A percentile compares a stretch with the other conserved stretches of the same genome.
Evolutionary conservation across 2,797 vertebrate genomes (phyloP).

Genomic region (Melanotaenia pygmaea): DNA sequence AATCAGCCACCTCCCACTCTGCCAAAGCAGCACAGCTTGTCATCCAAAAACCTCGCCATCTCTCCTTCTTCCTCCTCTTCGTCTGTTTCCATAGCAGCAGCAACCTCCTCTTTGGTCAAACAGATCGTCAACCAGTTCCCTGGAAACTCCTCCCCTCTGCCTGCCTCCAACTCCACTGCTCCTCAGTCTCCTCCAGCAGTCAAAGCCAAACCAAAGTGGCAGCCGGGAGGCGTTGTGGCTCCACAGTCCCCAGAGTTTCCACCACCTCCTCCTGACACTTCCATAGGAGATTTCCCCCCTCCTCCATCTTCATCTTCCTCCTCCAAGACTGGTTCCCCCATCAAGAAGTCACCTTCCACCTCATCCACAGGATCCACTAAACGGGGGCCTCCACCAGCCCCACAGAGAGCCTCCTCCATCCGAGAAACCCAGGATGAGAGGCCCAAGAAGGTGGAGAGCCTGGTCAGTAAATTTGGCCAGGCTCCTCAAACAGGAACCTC

Average conservation of each 20-base stretch:
- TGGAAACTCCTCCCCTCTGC: conserved; percentile 70
- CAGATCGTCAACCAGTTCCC: conserved; percentile 94
- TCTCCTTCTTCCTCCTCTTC: conserved; percentile 80
- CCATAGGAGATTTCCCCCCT: conserved; percentile 86
- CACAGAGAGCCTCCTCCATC: conserved; percentile 94
- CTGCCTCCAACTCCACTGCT: conserved; percentile 73
- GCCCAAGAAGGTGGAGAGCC: conserved; percentile 92
- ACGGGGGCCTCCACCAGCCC: conserved; percentile 91
- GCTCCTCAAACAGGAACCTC: conserved; percentile 68
- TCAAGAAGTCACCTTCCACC: conserved; percentile 87
- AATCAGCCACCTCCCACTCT: conserved; percentile 88
- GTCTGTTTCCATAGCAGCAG: conserved; percentile 77
- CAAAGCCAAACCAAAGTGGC: conserved; percentile 96
- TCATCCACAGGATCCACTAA: conserved; percentile 86
- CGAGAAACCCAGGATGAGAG: conserved; percentile 86
- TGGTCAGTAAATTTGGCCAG: conserved; percentile 91
- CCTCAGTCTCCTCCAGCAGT: conserved; percentile 93
- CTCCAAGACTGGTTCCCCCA: conserved; percentile 85
- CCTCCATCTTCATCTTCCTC: conserved; percentile 75
- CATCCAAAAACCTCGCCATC: conserved; percentile 83
- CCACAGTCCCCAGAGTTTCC: conserved; percentile 90
- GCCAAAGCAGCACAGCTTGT: conserved; percentile 93
- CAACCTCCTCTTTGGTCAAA: conserved; percentile 89
- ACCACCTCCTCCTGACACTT: conserved; percentile 91
- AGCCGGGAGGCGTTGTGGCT: conserved; percentile 80